Conservation (phyloP, 1,140 invertebrate genomes). For the Calephelis virginiensis region DNA sequence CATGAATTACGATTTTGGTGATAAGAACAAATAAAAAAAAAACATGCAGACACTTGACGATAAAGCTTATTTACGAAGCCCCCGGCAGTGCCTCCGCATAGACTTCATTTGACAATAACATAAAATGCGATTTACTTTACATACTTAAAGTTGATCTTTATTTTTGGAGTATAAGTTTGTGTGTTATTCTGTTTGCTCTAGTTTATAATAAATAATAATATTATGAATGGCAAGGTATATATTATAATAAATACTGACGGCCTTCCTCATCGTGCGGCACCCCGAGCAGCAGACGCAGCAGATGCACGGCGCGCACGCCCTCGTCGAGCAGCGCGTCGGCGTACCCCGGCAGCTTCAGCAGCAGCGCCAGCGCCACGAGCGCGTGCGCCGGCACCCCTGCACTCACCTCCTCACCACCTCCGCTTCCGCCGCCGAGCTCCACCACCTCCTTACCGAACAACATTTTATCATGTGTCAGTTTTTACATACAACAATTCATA, state of each 20-base stretch:
- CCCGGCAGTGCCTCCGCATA: no score
- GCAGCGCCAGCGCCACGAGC: constrained; percentile 92
- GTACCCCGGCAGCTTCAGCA: constrained; percentile 92
- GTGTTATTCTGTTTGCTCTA: no score
- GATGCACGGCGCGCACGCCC: constrained; percentile 89
- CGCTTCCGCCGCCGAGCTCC: constrained; percentile 39
- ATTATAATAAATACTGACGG: constrained; percentile 74
- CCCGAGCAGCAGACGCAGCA: constrained; percentile 90
- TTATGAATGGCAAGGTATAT: no score
- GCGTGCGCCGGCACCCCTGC: constrained; percentile 90
- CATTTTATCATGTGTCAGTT: neutral
- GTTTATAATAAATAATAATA: no score
- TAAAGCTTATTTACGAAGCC: no score
- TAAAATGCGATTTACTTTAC: neutral
- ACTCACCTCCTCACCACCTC: constrained; percentile 77
- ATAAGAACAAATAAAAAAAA: no score
- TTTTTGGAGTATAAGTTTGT: no score
- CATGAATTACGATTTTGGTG: no score
- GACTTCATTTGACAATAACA: neutral
- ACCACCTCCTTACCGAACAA: constrained; percentile 58
- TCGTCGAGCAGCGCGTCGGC: constrained; percentile 92
- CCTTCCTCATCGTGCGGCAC: constrained; percentile 95
- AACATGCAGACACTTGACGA: no score
- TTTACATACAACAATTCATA: neutral
- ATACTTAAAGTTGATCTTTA: no score